Conservation (phyloP, 1,140 invertebrate species). For the Sarcophaga peregrina region DNA sequence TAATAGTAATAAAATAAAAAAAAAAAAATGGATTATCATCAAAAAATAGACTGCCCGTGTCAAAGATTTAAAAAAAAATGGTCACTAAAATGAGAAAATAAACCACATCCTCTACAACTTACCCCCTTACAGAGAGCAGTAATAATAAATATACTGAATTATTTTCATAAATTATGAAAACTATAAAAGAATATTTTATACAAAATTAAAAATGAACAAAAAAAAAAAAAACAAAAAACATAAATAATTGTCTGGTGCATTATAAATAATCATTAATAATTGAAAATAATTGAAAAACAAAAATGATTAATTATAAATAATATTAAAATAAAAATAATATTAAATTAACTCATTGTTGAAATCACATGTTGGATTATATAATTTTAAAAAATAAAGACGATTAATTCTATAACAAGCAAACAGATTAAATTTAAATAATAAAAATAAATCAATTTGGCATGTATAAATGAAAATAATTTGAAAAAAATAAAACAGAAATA, state of each 20-base stretch:
- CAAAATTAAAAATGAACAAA: conserved; percentile 36
- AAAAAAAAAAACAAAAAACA: conserved; percentile 10
- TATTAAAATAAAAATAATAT: conserved; percentile 1
- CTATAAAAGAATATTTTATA: conserved; percentile 38
- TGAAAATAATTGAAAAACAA: neutral
- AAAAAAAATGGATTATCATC: conserved; percentile 28
- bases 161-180: conserved; percentile 48
- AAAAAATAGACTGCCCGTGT: conserved; percentile 41
- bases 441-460: neutral
- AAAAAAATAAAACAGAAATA: conserved; percentile 3
- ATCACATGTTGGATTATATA: conserved; percentile 46
- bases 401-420: conserved; percentile 28
- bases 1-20: conserved; percentile 20
- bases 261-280: conserved; percentile 36
- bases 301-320: neutral
- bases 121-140: conserved; percentile 17
- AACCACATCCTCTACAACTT: conserved; percentile 23
- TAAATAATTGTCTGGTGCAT: conserved; percentile 46
- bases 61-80: conserved; percentile 25
- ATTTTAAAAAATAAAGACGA: conserved; percentile 41
- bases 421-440: conserved; percentile 38
- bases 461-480: no score
- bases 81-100: neutral
- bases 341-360: conserved; percentile 26
- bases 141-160: conserved; percentile 18